Evolutionary conservation across 1,140 invertebrate species (phyloP), one percentile per base, ranked within the genome.

Genomic region (Whitmania pigra): DNA sequence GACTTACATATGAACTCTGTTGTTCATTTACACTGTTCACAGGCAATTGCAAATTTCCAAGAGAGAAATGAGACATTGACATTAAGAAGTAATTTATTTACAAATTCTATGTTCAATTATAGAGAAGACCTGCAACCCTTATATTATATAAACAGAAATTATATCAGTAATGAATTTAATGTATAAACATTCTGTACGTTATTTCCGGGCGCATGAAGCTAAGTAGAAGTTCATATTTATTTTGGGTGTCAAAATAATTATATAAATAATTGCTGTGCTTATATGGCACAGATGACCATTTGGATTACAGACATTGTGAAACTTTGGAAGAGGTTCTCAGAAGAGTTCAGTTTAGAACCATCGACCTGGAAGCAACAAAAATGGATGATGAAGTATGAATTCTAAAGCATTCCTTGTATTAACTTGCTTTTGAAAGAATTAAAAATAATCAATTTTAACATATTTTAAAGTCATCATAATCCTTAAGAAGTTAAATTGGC

Each of bases 251-350:
- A 27, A 31, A n/a, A 60, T 20, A 72, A 53, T 29, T 53, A 15
- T 53, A 20, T 60, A 36, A 67, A 13, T 57, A n/a, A 15, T 29
- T 72, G 17, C 22, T 66, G 17, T 57, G 68, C 57, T 69, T 63
- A 66, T 29, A 69, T 40, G 71, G 74, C 75, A 5, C 73, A 84
- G 83, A 80, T 66, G 82, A 84, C 73, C 78, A 79, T 73, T 80
- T 90, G 71, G 83, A 85, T 75, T 79, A 84, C 71, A 81, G 84
- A 69, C 85, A 87, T 74, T 88, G 87, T 78, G 89, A 91, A 81
- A 84, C 87, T 68, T 78, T 90, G 57, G 89, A 91, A 80, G 89
- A 90, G 80, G 85, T 91, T 76, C 85, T 91, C 43, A 88, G 88
- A 80, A 81, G 88, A 79, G 83, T 90, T 43, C 88, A 88, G 79